phyloP scores from a whole-genome alignment of 2,888 invertebrate species.

The Drosophila aldrichi region DNA sequence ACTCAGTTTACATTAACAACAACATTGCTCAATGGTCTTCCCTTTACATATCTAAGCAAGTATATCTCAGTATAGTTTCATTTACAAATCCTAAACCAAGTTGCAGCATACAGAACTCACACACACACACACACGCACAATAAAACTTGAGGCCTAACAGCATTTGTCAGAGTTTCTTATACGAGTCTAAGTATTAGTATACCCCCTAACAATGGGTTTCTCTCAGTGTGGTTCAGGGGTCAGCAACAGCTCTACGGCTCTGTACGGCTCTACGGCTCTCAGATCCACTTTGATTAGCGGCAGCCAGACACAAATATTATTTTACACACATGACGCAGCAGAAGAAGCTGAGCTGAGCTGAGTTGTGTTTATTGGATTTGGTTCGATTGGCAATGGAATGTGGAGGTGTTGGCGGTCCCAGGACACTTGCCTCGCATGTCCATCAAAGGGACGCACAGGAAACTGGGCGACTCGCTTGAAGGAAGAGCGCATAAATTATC shows the following conservation, averaged over 20 bases:
- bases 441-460: constrained; percentile 63
- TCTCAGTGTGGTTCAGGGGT: constrained; percentile 16
- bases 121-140: background rate
- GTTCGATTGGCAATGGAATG: constrained; percentile 39
- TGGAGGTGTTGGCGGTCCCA: constrained; percentile 41
- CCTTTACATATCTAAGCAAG: background rate
- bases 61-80: background rate
- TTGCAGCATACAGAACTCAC: background rate
- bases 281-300: constrained; percentile 43
- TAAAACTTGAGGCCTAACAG: background rate
- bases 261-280: too few relatives aligned
- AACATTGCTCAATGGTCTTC: background rate
- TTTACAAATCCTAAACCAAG: background rate
- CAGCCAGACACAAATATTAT: constrained; percentile 69
- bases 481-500: constrained; percentile 75
- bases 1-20: background rate
- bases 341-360: constrained; percentile 9
- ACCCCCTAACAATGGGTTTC: background rate
- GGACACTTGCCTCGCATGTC: constrained; percentile 69
- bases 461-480: constrained; percentile 32
- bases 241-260: background rate
- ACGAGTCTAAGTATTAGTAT: background rate
- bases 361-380: constrained; percentile 75
- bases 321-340: constrained; percentile 54
- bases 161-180: constrained; percentile 12